A percentile compares a stretch with the other conserved stretches of the same genome.
phyloP scores from a whole-genome alignment of 1,140 invertebrate genomes.

The Drosophila seguyi region DNA sequence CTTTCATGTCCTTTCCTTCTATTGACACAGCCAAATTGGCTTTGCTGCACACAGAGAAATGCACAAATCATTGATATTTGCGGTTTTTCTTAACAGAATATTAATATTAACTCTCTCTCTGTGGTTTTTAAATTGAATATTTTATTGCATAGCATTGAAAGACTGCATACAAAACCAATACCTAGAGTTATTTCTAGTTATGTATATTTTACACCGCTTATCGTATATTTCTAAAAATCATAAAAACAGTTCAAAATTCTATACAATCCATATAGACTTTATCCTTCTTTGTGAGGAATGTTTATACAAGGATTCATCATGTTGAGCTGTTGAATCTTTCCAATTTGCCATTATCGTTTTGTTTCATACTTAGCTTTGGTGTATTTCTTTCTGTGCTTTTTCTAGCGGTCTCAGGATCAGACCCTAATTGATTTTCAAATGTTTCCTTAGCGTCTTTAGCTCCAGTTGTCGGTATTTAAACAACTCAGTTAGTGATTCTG shows the following conservation, averaged over 20 bases:
- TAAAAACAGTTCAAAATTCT: too few relatives aligned
- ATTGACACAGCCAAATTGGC: slow-evolving; percentile 80
- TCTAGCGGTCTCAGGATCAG: neutral
- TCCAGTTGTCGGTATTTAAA: slow-evolving; percentile 28
- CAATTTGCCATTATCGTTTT: too few relatives aligned
- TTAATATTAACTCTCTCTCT: neutral
- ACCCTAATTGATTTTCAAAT: slow-evolving; percentile 66
- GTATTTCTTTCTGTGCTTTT: neutral
- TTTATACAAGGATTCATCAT: too few relatives aligned
- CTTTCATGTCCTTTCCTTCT: slow-evolving; percentile 57
- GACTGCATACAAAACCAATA: too few relatives aligned
- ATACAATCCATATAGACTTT: too few relatives aligned
- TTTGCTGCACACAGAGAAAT: slow-evolving; percentile 36
- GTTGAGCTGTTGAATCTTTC: too few relatives aligned
- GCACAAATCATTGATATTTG: too few relatives aligned
- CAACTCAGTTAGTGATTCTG: slow-evolving; percentile 35
- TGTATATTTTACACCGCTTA: too few relatives aligned
- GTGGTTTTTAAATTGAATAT: neutral
- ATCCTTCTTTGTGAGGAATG: too few relatives aligned
- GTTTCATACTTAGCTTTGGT: neutral
- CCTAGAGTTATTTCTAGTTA: too few relatives aligned
- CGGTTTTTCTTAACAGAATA: neutral
- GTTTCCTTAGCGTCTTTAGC: slow-evolving; percentile 45
- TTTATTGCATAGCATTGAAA: too few relatives aligned
- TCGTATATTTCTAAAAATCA: too few relatives aligned